Evolutionary conservation across 2,113 vertebrate species (phyloP), one percentile per base, ranked within the genome.

Genomic region (Oceanites oceanicus): DNA sequence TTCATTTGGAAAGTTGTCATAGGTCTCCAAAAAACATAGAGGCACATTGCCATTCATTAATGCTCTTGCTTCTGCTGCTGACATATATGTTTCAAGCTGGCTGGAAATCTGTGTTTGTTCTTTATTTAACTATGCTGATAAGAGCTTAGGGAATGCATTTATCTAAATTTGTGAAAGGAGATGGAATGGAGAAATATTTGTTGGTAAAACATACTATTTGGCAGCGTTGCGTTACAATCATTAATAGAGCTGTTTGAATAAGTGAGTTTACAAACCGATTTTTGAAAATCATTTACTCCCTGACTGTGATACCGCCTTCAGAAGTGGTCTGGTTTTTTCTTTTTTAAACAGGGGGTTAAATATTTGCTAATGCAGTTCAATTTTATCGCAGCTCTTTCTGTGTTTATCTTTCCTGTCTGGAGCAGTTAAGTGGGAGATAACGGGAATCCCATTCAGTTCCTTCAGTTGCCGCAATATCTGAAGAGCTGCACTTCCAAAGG

Each of bases 351-450:
- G 88, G 80, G 94, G 96, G 97, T 98, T 98, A 98, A 98, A 98
- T 98, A 98, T 98, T 98, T 98, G 97, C 97, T 95, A 92, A 85
- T 82, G 96, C 90, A 89, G 95, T 97, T 96, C 94, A 94, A 9
- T 97, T 98, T 98, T 98, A 98, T 97, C 95, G 11, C 86, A 74
- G 96, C 88, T 95, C 96, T 98, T 92, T 97, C 97, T 97, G 92
- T 98, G 97, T 98, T 98, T 98, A 92, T 90, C 96, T 97, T 97
- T 87, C 86, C 95, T 98, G 96, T 98, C 78, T 1, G 29, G 82
- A 86, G 94, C 96, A 94, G 97, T 98, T 96, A 97, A 98, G 97
- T 97, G 96, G 95, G 56, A 95, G 98, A 98, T 98, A 98, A 98
- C 72, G 15, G 88, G 66, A 90, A 95, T 92, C 97, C 97, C 96